Evolutionary conservation across 2,888 invertebrate genomes (phyloP).

Genomic region (Habroteleia sp.): DNA sequence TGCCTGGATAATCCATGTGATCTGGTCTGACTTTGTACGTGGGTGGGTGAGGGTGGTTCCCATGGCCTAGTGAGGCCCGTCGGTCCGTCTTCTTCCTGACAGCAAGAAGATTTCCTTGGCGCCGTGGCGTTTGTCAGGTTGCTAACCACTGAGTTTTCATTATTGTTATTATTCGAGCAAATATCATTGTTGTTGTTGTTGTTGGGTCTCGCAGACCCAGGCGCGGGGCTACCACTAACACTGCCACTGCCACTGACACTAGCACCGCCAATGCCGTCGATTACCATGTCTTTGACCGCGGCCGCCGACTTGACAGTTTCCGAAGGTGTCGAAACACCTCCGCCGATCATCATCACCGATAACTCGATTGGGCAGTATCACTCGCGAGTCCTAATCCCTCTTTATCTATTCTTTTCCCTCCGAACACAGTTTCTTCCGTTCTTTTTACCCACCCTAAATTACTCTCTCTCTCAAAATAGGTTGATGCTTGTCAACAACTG

Average conservation of each 20-base stretch:
- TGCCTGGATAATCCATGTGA: constrained; percentile 72
- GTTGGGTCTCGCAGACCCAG: constrained; percentile 70
- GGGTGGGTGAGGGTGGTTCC: constrained; percentile 78
- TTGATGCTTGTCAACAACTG: too few species aligned
- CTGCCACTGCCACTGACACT: constrained; percentile 79
- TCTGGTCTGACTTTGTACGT: constrained; percentile 71
- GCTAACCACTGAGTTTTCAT: constrained; percentile 59
- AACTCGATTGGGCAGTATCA: constrained; percentile 64
- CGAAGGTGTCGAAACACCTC: constrained; percentile 77
- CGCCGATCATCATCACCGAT: constrained; percentile 79
- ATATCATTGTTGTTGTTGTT: constrained; percentile 67
- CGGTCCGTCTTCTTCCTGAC: constrained; percentile 74
- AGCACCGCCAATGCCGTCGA: constrained; percentile 77
- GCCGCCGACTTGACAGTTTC: constrained; percentile 77
- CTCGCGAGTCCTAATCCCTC: constrained; percentile 21
- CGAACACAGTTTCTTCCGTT: constrained; percentile 9
- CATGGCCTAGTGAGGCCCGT: constrained; percentile 76
- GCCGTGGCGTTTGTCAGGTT: constrained; percentile 45
- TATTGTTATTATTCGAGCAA: constrained; percentile 66
- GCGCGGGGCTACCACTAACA: constrained; percentile 78
- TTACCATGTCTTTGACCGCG: constrained; percentile 77
- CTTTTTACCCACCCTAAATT: too few species aligned
- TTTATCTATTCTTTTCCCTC: constrained; percentile 2
- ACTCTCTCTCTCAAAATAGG: too few species aligned
- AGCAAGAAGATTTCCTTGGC: constrained; percentile 72